These are phyloP conservation scores for Bos taurus DNA, from an alignment of 2,113 vertebrate genomes.

Conservation along the genomic window ARS-UCD2.0 NC_037351.1:31796501-31797000, in stretches of 20 bases:
- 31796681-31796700: conserved; percentile 44
- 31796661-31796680: conserved; percentile 53
- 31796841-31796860: conserved; percentile 46
- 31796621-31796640: conserved; percentile 69
- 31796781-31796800: conserved; percentile 59
- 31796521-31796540: background rate
- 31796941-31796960: conserved; percentile 62
- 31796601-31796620: conserved; percentile 63
- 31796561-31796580: conserved; percentile 38
- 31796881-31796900: conserved; percentile 59
- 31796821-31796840: conserved; percentile 24
- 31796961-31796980: conserved; percentile 80
- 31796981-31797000: conserved; percentile 86
- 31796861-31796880: conserved; percentile 50
- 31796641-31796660: conserved; percentile 57
- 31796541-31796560: conserved; percentile 50
- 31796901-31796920: conserved; percentile 72
- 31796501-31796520: conserved; percentile 27
- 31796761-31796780: conserved; percentile 57
- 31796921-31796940: conserved; percentile 78
- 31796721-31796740: conserved; percentile 42
- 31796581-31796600: conserved; percentile 59
- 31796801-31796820: conserved; percentile 55
- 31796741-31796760: conserved; percentile 40
- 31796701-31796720: conserved; percentile 37